Base-by-base conservation (phyloP, 2,888 invertebrate genomes). In the Pristionchus entomophagus region DNA sequence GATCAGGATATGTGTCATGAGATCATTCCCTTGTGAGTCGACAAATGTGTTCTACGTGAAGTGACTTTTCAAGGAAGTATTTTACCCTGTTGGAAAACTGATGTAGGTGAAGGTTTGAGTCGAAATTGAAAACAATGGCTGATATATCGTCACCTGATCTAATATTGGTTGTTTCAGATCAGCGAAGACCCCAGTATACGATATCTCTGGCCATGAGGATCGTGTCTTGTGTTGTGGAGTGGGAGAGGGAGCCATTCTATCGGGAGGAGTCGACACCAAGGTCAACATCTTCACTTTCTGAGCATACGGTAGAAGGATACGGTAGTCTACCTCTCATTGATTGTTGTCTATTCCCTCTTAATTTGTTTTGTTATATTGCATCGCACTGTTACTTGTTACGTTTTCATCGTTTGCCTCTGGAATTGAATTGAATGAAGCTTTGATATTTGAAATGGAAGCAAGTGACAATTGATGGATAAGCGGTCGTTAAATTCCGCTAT, bases 191-290 rank as follows among this genome's bases (percentile, higher is more conserved):
- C 96, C 98, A 0, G 95, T 99, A 0, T 99, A 96, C 94, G 97
- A 99, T 94, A 95, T 99, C 91, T 95, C 96, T 85, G 98, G 98
- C 0, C 99, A 99, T 94, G 96, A 97, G 92, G 98, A 97, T 93
- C 97, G 94, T 94, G 96, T 97, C 10, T 95, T 99, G 83, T 96
- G 96, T 94, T 51, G 49, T 49, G 69, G 51, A 53, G 84, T 84
- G 19, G 69, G 73, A 53, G 38, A 73, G 19, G 84, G 56, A 73
- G 32, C 56, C 84, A 96, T 99, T 88, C 95, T 97, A 87, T 98
- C 97, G 87, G 99, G 98, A 51, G 96, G 97, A 19, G 96, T 96
- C 53, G 99, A 99, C 94, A 97, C 97, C 94, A 96, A 97, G 69
- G 95, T 99, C 84, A 96, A 98, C 94, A 93, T 94, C 80, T 95